Base-by-base conservation (phyloP, 1,140 invertebrate genomes). In the Danaus melanippus region DNA sequence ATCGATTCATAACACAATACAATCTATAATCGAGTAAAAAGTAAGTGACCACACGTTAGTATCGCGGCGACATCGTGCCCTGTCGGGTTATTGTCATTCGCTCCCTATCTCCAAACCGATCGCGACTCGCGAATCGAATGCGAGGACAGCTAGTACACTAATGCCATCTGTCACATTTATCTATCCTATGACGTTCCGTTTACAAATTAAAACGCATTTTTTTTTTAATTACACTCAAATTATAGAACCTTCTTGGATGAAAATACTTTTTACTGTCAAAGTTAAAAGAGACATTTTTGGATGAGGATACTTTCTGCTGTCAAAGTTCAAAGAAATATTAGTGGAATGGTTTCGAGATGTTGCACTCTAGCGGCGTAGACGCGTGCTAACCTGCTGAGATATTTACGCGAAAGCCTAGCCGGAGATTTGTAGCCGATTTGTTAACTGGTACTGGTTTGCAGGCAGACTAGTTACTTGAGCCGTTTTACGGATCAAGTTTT, bases 1-100 rank as follows among this genome's bases (percentile, higher is more conserved):
- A 77, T 76, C 76, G 72, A 81, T 78, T 78, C 73, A 84, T 86
- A 81, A 81, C 72, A 79, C 80, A 84, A 84, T 86, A 78, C 80
- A 84, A 86, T 82, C 76, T 68, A 64, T 54, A 71, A 81, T 84
- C 83, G 78, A 77, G 68, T 71, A 78, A 79, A 80, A 80, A 82
- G 75, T 72, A 69, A 70, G 73, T 70, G 71, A 65, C 70, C 77
- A 79, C 73, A 79, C 74, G 73, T 77, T 59, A 50, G 66, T 74
- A 74, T 77, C 72, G 53, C 56, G 55, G 59, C 61, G 62, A 64
- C 62, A 71, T 81, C 73, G 71, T 57, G 58, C 59, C 62, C 74
- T 74, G 73, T 76, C 73, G 63, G 65, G 70, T 71, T 74, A 76
- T 83, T 83, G 82, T 83, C 73, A 69, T 75, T 66, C 67, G 62